phyloP scores from a whole-genome alignment of 2,888 invertebrate species.

The Acronicta leporina region DNA sequence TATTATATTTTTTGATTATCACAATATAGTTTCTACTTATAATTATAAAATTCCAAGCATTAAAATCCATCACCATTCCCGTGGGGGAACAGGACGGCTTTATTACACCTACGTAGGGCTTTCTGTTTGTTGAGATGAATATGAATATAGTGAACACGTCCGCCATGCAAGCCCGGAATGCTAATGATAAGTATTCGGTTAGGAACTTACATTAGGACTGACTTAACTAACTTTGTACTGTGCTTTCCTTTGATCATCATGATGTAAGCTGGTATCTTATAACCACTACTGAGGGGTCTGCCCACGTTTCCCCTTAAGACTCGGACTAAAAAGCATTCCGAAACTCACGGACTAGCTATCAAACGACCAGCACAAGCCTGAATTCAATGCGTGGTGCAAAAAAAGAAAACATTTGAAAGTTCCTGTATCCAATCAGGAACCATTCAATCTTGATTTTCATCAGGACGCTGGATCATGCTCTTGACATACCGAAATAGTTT shows the following conservation, averaged over 20 bases:
- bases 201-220: conserved; percentile 48
- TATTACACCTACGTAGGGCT: conserved; percentile 66
- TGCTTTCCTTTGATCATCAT: conserved; percentile 27
- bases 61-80: conserved; percentile 64
- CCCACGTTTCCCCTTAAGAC: too few relatives aligned
- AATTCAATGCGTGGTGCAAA: too few relatives aligned
- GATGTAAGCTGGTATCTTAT: not conserved
- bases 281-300: too few relatives aligned
- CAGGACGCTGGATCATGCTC: too few relatives aligned
- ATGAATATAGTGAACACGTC: conserved; percentile 64
- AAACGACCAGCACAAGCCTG: too few relatives aligned
- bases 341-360: too few relatives aligned
- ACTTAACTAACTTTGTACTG: conserved; percentile 51
- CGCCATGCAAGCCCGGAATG: conserved; percentile 56
- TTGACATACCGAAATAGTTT: too few relatives aligned
- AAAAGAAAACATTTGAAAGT: too few relatives aligned
- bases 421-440: too few relatives aligned
- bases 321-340: too few relatives aligned
- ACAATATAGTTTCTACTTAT: conserved; percentile 14
- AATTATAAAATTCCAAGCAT: conserved; percentile 38
- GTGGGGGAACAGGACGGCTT: conserved; percentile 56
- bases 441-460: too few relatives aligned
- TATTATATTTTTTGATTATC: too few relatives aligned
- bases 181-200: conserved; percentile 60
- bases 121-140: conserved; percentile 65